Percentiles rank a stretch among this genome's conserved stretches.
phyloP scores from a whole-genome alignment of 2,797 vertebrate genomes.

The Hippopotamyrus pictus region DNA sequence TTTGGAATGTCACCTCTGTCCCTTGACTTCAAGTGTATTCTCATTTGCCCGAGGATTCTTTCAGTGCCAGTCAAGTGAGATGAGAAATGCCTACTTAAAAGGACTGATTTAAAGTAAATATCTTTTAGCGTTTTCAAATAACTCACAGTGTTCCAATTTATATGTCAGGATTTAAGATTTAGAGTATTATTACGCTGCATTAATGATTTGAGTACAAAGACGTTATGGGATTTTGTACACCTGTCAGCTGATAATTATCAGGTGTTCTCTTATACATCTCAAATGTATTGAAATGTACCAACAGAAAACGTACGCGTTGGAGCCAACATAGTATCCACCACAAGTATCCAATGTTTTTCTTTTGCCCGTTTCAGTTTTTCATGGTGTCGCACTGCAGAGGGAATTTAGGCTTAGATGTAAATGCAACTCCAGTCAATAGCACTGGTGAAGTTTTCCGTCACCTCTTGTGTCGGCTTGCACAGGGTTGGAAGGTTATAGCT shows the following conservation, averaged over 20 bases:
- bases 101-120: not conserved
- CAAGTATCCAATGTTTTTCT: not conserved
- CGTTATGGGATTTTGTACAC: not conserved
- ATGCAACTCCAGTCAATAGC: conserved; percentile 34
- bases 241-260: not conserved
- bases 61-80: conserved; percentile 24
- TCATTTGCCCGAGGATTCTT: conserved; percentile 15
- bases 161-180: not conserved
- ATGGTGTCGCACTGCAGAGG: conserved; percentile 10
- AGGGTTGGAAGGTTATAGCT: conserved; percentile 47
- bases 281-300: not conserved
- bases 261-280: not conserved
- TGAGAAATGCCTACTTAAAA: not conserved
- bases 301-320: not conserved
- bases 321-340: not conserved
- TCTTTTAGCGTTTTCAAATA: not conserved
- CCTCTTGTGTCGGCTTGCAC: conserved; percentile 35
- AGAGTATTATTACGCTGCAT: not conserved
- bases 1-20: conserved; percentile 39
- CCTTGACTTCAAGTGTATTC: conserved; percentile 26
- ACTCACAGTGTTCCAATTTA: not conserved
- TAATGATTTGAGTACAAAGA: not conserved
- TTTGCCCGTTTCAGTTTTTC: not conserved
- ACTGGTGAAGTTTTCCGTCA: conserved; percentile 42
- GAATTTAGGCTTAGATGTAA: conserved; percentile 26